Conservation (phyloP, 1,140 invertebrate genomes). For the Radopholus similis region DNA sequence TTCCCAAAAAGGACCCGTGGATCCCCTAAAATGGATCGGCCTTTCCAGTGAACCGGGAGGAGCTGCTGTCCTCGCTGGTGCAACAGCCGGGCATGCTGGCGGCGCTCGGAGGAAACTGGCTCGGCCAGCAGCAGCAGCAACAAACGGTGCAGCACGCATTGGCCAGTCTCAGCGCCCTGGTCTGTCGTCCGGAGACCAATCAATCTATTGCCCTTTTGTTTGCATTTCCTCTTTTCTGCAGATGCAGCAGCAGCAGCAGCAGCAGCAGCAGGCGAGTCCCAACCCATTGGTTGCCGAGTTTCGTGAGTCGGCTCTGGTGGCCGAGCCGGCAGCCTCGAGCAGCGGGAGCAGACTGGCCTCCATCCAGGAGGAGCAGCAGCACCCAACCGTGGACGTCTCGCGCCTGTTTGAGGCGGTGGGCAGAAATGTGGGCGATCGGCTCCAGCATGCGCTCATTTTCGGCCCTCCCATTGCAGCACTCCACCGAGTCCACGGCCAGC, state of each 20-base stretch:
- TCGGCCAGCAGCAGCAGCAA: conserved; percentile 21
- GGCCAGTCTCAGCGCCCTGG: conserved; percentile 9
- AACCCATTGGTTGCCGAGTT: not conserved
- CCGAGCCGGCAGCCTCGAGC: conserved; percentile 21
- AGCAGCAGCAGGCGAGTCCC: not conserved
- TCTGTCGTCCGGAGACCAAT: not conserved
- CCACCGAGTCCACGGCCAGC: conserved; percentile 49
- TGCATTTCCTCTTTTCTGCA: not conserved
- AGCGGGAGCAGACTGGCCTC: conserved; percentile 26
- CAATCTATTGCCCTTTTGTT: not conserved
- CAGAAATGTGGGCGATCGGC: conserved; percentile 18
- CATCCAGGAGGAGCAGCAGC: conserved; percentile 14
- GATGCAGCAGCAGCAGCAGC: conserved; percentile 10
- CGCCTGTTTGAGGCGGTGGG: not conserved
- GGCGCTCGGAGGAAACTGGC: conserved; percentile 4
- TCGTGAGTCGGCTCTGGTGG: not conserved
- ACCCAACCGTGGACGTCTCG: not conserved
- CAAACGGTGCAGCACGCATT: conserved; percentile 7
- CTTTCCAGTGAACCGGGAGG: not conserved
- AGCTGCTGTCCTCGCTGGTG: conserved; percentile 9
- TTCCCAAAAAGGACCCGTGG: too few species aligned
- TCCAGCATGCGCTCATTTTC: not conserved
- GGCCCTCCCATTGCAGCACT: conserved; percentile 33
- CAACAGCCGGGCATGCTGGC: conserved; percentile 10
- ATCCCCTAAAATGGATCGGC: too few species aligned